Base-by-base conservation (phyloP, 2,888 invertebrate genomes). In the Eucera pruinosa region DNA sequence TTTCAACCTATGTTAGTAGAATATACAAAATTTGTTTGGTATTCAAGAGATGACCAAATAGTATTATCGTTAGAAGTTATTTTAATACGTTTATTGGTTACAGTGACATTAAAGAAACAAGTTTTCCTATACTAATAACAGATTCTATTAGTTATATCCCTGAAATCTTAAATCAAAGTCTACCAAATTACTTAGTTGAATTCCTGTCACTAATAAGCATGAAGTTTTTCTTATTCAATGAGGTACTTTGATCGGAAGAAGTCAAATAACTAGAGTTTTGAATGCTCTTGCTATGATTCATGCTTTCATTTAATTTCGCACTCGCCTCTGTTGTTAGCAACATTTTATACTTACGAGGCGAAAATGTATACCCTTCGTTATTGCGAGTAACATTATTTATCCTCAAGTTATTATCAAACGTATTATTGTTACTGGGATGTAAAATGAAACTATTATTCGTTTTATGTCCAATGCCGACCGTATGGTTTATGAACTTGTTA, bases 291-390 rank as follows among this genome's bases (percentile, higher is more conserved):
- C 7, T 43, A 9, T 20, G 27, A 41, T 52, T 15, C 3, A 9
- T 7, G 18, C 30, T 23, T 15, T 11, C 13, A 2, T 7, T 15
- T 3, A 9, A 41, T 55, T 61, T 73, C n/a, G 52, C 47, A 25
- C 61, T 71, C 43, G 72, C 54, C 6, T 67, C 55, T 2, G 66
- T 71, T 20, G 67, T 71, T 43, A 52, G 50, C 18, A 79, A 48
- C 55, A 71, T 55, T 36, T 43, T 66, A 47, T 66, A 71, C 47
- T 41, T 33, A 9, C 65, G 39, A 41, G 36, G 64, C 25, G 20
- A 52, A 41, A 55, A 45, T 55, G 68, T 15, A 25, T 45, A 47
- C 6, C 57, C 36, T 2, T 18, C 65, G 30, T 18, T 41, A 13
- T 13, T 65, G 1, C 18, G 41, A 33, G n/a, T 48, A 1, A n/a